These are phyloP conservation scores for Phycodurus eques DNA, from an alignment of 2,113 vertebrate species.

Conservation along the genomic window DNA sequence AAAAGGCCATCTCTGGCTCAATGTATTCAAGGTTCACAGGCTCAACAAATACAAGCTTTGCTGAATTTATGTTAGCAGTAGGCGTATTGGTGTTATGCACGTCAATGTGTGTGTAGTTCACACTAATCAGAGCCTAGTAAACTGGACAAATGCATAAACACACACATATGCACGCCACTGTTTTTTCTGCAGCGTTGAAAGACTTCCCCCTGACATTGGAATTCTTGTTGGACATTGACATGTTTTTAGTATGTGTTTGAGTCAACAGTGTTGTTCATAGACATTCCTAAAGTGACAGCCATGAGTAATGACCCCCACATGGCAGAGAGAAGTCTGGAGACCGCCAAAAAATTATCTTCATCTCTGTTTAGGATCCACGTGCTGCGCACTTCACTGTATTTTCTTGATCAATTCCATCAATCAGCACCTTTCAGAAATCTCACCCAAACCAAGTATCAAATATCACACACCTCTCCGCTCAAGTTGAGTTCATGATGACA, in stretches of 20 bases:
- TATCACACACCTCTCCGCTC: slow-evolving; percentile 9
- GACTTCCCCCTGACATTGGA: slow-evolving; percentile 33
- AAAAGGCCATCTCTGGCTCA: not conserved
- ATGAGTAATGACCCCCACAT: slow-evolving; percentile 57
- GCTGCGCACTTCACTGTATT: not conserved
- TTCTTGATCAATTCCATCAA: slow-evolving; percentile 15
- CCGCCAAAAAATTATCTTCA: not conserved
- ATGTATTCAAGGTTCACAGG: not conserved
- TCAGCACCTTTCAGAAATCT: slow-evolving; percentile 10
- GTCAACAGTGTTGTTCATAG: slow-evolving; percentile 18
- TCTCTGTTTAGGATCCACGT: not conserved
- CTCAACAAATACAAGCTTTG: not conserved
- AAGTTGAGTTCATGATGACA: not conserved
- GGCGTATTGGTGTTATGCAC: not conserved
- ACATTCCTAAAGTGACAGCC: slow-evolving; percentile 51
- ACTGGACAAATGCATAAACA: slow-evolving; percentile 14
- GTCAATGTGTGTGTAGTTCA: not conserved
- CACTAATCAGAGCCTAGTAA: slow-evolving; percentile 8
- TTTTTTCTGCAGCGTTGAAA: slow-evolving; percentile 44
- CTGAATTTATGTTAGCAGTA: not conserved
- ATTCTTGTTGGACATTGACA: slow-evolving; percentile 33
- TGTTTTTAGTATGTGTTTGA: slow-evolving; percentile 26
- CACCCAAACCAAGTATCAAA: slow-evolving; percentile 1
- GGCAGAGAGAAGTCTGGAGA: slow-evolving; percentile 21
- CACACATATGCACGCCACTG: slow-evolving; percentile 5